Conservation (phyloP, 2,113 vertebrate genomes). For the Crypturellus undulatus region DNA sequence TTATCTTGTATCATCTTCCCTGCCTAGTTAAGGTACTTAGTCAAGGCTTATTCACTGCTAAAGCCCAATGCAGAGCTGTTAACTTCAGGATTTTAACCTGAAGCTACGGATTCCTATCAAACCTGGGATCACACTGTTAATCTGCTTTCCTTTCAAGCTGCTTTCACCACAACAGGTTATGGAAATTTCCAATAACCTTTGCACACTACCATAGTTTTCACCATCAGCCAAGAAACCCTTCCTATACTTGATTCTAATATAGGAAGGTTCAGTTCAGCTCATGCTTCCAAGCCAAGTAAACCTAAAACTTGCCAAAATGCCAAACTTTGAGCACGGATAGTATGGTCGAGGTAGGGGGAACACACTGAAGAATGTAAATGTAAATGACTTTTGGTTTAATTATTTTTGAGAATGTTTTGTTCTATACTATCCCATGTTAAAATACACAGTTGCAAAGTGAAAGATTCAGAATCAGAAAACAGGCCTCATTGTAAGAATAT, state of each 20-base stretch:
- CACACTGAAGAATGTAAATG: not conserved
- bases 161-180: not conserved
- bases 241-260: not conserved
- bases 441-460: not conserved
- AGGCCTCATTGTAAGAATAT: not conserved
- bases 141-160: not conserved
- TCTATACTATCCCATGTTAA: not conserved
- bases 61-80: not conserved
- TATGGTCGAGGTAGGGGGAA: not conserved
- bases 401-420: not conserved
- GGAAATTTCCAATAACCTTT: conserved; percentile 35
- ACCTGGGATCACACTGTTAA: not conserved
- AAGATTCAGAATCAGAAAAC: not conserved
- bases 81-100: not conserved
- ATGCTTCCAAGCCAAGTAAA: not conserved
- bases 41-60: not conserved
- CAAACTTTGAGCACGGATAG: not conserved
- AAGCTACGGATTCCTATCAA: conserved; percentile 27
- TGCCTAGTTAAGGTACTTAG: not conserved
- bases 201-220: not conserved
- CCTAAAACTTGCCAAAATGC: not conserved
- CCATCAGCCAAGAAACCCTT: not conserved
- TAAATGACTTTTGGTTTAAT: not conserved
- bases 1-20: not conserved
- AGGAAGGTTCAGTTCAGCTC: not conserved